Evolutionary conservation across 2,797 vertebrate genomes (phyloP).

Genomic region (Tenualosa thibaudeaui): DNA sequence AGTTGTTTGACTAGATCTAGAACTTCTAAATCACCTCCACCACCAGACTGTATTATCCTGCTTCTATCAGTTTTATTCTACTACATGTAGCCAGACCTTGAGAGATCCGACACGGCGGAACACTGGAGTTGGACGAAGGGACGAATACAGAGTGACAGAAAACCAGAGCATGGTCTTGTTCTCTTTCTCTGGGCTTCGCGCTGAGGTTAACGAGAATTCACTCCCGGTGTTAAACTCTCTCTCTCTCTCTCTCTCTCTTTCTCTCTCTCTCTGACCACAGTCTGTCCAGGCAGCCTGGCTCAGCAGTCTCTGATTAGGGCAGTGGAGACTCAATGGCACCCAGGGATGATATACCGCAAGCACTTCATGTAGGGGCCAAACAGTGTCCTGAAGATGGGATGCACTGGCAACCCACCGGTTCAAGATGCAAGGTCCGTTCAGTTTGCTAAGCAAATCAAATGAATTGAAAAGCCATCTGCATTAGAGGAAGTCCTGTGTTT

Average conservation of each 20-base stretch:
- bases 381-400: neutral
- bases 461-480: neutral
- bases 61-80: neutral
- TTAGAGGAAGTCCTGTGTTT: neutral
- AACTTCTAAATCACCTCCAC: neutral
- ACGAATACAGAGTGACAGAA: neutral
- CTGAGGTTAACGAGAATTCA: neutral
- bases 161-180: neutral
- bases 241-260: no score
- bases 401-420: neutral
- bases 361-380: neutral
- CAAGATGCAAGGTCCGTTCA: neutral
- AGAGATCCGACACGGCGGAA: neutral
- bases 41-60: neutral
- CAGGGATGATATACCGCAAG: neutral
- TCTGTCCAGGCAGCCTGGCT: neutral
- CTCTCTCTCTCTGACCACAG: neutral
- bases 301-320: neutral
- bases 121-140: neutral
- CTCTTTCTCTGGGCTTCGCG: neutral
- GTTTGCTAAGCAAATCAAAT: constrained; percentile 1
- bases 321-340: neutral
- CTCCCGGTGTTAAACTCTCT: neutral
- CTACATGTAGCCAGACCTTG: neutral
- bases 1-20: neutral